Conservation (phyloP, 1,140 invertebrate genomes). For the Dufourea novaeangliae region DNA sequence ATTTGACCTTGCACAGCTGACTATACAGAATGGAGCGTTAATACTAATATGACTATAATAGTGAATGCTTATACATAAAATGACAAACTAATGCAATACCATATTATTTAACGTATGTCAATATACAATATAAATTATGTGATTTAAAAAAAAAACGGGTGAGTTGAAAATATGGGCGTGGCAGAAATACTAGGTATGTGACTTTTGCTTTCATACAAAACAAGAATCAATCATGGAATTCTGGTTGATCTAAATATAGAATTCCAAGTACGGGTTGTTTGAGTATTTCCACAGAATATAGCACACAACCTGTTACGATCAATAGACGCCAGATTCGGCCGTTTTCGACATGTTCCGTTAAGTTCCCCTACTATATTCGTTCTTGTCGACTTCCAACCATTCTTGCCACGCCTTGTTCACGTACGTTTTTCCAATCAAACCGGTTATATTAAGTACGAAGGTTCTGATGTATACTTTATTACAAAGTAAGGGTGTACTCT, state of each 20-base stretch:
- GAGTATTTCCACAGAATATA: slow-evolving; percentile 39
- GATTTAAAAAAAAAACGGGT: background rate
- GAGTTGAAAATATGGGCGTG: too few relatives aligned
- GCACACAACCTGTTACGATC: slow-evolving; percentile 55
- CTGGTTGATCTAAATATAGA: slow-evolving; percentile 41
- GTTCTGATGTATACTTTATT: slow-evolving; percentile 29
- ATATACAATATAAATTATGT: background rate
- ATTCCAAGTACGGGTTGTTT: slow-evolving; percentile 34
- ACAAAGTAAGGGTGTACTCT: background rate
- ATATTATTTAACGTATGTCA: too few relatives aligned
- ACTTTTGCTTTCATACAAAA: background rate
- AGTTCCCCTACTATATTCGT: slow-evolving; percentile 67
- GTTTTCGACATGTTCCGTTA: slow-evolving; percentile 68
- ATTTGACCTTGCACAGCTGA: background rate
- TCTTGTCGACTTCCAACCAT: slow-evolving; percentile 60
- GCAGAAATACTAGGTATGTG: background rate
- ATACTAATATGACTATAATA: background rate
- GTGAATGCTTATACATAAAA: background rate
- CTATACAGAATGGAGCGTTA: background rate
- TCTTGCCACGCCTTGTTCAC: slow-evolving; percentile 55
- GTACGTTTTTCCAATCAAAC: slow-evolving; percentile 48
- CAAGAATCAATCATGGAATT: background rate
- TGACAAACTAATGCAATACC: background rate
- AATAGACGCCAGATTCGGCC: slow-evolving; percentile 63
- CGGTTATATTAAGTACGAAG: slow-evolving; percentile 39